phyloP scores from a whole-genome alignment of 2,888 invertebrate genomes.

The Sinelater perroti region DNA sequence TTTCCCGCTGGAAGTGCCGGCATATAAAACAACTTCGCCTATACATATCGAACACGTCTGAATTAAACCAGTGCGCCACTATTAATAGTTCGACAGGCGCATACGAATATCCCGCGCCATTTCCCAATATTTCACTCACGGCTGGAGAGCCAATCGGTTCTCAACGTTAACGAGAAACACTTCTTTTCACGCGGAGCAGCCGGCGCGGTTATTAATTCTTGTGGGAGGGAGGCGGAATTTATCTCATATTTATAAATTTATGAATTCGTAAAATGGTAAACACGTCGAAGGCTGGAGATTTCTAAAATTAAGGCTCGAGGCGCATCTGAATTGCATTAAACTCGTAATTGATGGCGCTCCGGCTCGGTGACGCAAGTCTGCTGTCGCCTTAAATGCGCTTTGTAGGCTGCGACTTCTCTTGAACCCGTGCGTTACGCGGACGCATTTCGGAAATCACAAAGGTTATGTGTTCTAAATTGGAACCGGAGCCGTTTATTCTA shows the following conservation, averaged over 20 bases:
- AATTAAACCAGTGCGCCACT: constrained; percentile 44
- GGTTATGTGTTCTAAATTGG: too few relatives aligned
- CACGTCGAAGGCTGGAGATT: constrained; percentile 1
- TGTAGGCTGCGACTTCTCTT: neutral
- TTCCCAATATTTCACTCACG: constrained; percentile 6
- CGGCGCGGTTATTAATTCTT: too few relatives aligned
- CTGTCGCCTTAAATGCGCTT: neutral
- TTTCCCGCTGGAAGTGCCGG: neutral
- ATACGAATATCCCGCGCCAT: constrained; percentile 42
- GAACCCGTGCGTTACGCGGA: too few relatives aligned
- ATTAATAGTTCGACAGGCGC: constrained; percentile 49
- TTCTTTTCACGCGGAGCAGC: neutral
- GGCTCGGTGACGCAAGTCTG: neutral
- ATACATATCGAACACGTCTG: constrained; percentile 32
- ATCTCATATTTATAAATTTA: neutral
- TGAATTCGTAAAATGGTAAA: constrained; percentile 4
- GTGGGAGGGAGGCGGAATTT: too few relatives aligned
- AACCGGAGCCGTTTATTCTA: too few relatives aligned
- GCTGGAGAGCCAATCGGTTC: neutral
- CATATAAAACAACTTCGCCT: constrained; percentile 26
- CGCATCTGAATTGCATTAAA: constrained; percentile 12
- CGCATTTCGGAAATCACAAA: too few relatives aligned
- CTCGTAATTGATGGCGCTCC: constrained; percentile 2
- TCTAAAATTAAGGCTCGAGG: constrained; percentile 4
- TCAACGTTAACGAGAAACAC: neutral